Conservation (phyloP, 2,113 vertebrate species). For the Equus quagga region DNA sequence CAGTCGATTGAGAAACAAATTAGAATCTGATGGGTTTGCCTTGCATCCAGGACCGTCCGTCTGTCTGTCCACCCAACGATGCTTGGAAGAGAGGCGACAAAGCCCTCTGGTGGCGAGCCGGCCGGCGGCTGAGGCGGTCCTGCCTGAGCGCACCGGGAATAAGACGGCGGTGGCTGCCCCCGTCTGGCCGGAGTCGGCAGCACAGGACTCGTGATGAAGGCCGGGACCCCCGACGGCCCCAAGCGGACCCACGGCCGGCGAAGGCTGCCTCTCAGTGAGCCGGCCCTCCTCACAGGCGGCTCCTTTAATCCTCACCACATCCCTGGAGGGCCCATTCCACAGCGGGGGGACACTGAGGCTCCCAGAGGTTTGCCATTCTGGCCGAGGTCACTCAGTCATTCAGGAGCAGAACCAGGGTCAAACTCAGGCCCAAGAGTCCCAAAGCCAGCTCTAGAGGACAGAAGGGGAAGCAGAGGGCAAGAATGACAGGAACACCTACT, state of each 20-base stretch:
- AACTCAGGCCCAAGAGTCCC: neutral
- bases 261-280: neutral
- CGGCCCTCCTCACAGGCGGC: too few species aligned
- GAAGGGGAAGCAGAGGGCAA: neutral
- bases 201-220: fast-evolving
- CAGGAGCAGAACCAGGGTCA: neutral
- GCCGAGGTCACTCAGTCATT: neutral
- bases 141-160: fast-evolving
- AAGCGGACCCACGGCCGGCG: fast-evolving
- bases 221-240: neutral
- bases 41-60: neutral
- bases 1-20: neutral
- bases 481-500: neutral
- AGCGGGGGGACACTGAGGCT: neutral
- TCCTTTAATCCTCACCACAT: neutral
- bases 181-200: neutral
- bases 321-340: neutral
- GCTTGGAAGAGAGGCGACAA: neutral
- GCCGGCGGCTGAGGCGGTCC: neutral
- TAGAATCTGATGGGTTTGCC: neutral
- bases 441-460: neutral
- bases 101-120: conserved; percentile 48
- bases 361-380: neutral
- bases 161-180: conserved; percentile 52
- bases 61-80: neutral